A percentile compares a stretch with the other conserved stretches of the same genome.
These are phyloP conservation scores for Ctenochaetus hawaiiensis DNA, from an alignment of 2,797 vertebrate species.

Conservation along the genomic window DNA sequence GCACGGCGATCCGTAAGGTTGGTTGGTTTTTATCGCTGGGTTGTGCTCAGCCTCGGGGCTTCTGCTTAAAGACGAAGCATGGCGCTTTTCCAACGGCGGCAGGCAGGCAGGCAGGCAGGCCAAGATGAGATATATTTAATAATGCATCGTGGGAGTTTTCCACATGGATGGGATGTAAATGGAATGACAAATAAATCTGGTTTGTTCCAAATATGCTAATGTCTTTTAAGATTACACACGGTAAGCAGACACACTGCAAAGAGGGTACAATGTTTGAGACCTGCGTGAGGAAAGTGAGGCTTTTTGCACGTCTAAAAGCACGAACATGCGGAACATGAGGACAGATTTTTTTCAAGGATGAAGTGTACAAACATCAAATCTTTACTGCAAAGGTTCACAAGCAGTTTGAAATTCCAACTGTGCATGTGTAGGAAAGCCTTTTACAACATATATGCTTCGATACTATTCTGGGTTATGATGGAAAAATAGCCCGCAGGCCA, in stretches of 20 bases:
- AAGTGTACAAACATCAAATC: conserved; percentile 10
- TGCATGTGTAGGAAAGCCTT: conserved; percentile 46
- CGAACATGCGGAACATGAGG: neutral
- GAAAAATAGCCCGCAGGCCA: conserved; percentile 73
- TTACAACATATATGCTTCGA: conserved; percentile 65
- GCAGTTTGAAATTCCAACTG: conserved; percentile 48
- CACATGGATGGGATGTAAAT: conserved; percentile 38
- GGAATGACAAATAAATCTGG: conserved; percentile 43
- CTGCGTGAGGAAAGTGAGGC: neutral
- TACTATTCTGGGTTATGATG: conserved; percentile 62
- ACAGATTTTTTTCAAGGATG: neutral
- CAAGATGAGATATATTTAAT: conserved; percentile 61
- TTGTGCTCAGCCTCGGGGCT: conserved; percentile 61
- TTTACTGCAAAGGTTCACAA: conserved; percentile 37
- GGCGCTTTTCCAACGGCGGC: conserved; percentile 59
- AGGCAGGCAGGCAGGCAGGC: conserved; percentile 38
- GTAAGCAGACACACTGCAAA: conserved; percentile 8
- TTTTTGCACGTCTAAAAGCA: conserved; percentile 16
- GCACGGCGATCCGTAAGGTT: conserved; percentile 46
- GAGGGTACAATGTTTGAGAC: neutral
- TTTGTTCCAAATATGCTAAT: conserved; percentile 50
- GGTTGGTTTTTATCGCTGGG: conserved; percentile 71
- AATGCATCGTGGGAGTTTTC: conserved; percentile 68
- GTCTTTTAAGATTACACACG: conserved; percentile 30
- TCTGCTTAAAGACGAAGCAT: conserved; percentile 66